Evolutionary conservation across 92 coral and sea anemone species (phyloP), one percentile per base, ranked within the genome.

Genomic region (Parazoanthus darwini): DNA sequence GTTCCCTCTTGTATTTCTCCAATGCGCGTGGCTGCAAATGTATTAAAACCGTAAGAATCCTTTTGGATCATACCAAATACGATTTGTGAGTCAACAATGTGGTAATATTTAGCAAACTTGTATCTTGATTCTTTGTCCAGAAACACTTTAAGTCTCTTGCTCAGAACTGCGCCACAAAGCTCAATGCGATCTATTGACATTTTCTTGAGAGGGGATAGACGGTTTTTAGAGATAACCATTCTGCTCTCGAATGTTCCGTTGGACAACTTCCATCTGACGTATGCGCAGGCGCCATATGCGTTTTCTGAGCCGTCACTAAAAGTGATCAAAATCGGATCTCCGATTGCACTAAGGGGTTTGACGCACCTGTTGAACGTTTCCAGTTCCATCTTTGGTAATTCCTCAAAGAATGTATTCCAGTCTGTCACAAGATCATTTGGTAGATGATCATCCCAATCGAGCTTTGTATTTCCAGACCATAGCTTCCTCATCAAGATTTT

Each of bases 221-320:
- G 85, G 72, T 88, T 81, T 63, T 92, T 92, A 5, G 92, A 88
- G 46, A 88, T 76, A 13, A 89, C 29, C 4, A 91, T 66, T 18
- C 56, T 78, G 82, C 77, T 38, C 14, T 33, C 82, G 23, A 20
- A 91, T 22, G 46, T 74, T 42, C 88, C 79, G 59, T 91, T 88
- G 15, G 88, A 81, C 35, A 87, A 59, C 76, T 66, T 4, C 93
- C 96, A 93, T 85, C 92, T 83, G 10, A 48, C 93, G 80, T 91
- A 89, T 0, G 94, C 96, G 88, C 94, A 91, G 35, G 96, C 74
- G 25, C 90, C 93, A 72, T 89, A 91, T n/a, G 92, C 91, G 22
- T 91, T 46, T 39, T 79, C 77, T 22, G 96, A 93, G 35, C 92
- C 90, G 77, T 93, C 87, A 33, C 87, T 82, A 75, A 89, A 89